Conservation (phyloP, 1,140 invertebrate species). For the Neodiprion pinetum region DNA sequence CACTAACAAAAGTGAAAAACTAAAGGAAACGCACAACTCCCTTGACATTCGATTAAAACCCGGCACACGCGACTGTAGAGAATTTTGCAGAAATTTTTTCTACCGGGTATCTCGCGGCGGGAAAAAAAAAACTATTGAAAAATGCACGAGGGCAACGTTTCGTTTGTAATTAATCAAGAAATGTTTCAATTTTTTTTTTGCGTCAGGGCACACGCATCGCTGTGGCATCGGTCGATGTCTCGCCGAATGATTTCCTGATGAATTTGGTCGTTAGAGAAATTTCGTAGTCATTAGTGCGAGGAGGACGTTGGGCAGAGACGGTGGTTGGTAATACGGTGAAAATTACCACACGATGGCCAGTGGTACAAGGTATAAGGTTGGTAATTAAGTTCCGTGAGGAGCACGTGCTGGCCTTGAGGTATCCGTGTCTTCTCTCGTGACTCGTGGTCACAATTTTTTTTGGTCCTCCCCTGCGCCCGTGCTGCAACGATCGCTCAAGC, state of each 20-base stretch:
- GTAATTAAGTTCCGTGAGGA: constrained; percentile 46
- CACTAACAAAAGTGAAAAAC: neutral
- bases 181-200: constrained; percentile 14
- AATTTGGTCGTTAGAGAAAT: constrained; percentile 42
- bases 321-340: no score
- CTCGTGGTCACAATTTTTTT: constrained; percentile 16
- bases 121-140: constrained; percentile 6
- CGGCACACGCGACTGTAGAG: no score
- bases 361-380: neutral
- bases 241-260: constrained; percentile 48
- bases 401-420: constrained; percentile 47
- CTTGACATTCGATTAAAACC: no score
- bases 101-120: no score
- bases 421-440: constrained; percentile 37
- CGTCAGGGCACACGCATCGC: neutral
- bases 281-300: constrained; percentile 40
- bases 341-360: no score
- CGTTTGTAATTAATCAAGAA: constrained; percentile 1
- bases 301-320: neutral
- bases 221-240: neutral
- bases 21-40: neutral
- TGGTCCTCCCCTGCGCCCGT: neutral
- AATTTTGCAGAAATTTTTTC: no score
- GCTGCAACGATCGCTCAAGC: no score
- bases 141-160: neutral